Evolutionary conservation across 2,888 invertebrate species (phyloP).

Genomic region (Drosophila basisetae): DNA sequence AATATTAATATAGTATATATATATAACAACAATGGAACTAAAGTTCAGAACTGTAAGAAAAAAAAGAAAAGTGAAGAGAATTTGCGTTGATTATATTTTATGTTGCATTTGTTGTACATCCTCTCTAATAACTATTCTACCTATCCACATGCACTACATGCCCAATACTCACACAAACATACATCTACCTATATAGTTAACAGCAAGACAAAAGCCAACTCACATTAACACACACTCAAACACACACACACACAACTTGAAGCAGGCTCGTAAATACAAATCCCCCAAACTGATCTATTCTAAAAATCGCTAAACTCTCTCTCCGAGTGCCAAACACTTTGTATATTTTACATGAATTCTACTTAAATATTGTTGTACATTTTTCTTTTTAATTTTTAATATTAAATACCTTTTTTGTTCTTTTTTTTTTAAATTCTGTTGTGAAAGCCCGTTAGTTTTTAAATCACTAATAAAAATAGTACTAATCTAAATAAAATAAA

Average conservation of each 20-base stretch:
- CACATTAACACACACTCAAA: constrained; percentile 21
- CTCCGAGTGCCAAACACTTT: constrained; percentile 53
- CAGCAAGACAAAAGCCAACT: constrained; percentile 7
- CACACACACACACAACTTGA: constrained; percentile 18
- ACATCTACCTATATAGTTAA: constrained; percentile 35
- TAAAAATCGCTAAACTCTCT: constrained; percentile 35
- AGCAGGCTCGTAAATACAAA: constrained; percentile 12
- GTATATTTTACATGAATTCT: constrained; percentile 72
- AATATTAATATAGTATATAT: constrained; percentile 32
- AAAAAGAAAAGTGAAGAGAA: constrained; percentile 44
- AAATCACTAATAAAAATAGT: constrained; percentile 70
- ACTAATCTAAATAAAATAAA: constrained; percentile 5
- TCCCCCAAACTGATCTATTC: constrained; percentile 4
- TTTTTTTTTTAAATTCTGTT: constrained; percentile 25
- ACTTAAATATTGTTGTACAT: constrained; percentile 67
- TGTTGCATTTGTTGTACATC: constrained; percentile 79
- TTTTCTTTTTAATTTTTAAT: constrained; percentile 44
- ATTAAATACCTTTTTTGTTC: constrained; percentile 28
- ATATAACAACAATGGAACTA: constrained; percentile 73
- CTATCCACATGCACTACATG: constrained; percentile 42
- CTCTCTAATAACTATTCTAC: constrained; percentile 52
- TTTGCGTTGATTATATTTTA: constrained; percentile 80
- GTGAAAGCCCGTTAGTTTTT: constrained; percentile 82
- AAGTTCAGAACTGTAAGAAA: constrained; percentile 34
- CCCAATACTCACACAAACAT: constrained; percentile 32